Evolutionary conservation across 2,113 vertebrate species (phyloP).

Genomic region (Grammomys dolichurus): DNA sequence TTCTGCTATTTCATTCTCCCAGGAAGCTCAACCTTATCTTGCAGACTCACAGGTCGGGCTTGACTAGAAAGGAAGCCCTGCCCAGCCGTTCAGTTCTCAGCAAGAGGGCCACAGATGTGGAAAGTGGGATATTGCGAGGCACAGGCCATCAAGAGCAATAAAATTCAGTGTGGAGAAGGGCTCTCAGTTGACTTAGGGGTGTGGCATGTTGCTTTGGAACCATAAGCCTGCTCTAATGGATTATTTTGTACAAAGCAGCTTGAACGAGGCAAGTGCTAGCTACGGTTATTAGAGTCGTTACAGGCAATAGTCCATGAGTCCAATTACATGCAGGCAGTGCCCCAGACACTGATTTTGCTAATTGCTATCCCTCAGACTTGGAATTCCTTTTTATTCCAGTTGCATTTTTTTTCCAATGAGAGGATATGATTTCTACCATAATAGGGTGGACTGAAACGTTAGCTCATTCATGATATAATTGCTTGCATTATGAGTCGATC

Average conservation of each 20-base stretch:
- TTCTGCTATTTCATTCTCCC: slow-evolving; percentile 21
- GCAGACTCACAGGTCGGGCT: neutral
- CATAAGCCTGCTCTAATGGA: slow-evolving; percentile 51
- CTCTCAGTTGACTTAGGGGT: slow-evolving; percentile 55
- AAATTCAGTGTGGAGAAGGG: slow-evolving; percentile 18
- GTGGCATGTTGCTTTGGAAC: slow-evolving; percentile 56
- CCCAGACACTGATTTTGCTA: slow-evolving; percentile 72
- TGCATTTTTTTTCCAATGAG: slow-evolving; percentile 54
- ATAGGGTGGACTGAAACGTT: slow-evolving; percentile 48
- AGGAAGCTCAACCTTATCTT: slow-evolving; percentile 1
- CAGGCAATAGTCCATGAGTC: slow-evolving; percentile 64
- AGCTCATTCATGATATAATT: slow-evolving; percentile 34
- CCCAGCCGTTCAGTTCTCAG: slow-evolving; percentile 16
- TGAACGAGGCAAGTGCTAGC: slow-evolving; percentile 50
- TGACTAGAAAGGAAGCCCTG: neutral
- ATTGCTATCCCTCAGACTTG: slow-evolving; percentile 61
- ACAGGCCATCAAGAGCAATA: slow-evolving; percentile 60
- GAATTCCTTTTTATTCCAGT: slow-evolving; percentile 74
- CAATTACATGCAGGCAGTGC: slow-evolving; percentile 60
- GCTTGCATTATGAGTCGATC: slow-evolving; percentile 32
- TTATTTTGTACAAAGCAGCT: slow-evolving; percentile 76
- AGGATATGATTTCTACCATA: slow-evolving; percentile 54
- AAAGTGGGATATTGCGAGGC: slow-evolving; percentile 45
- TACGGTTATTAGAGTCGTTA: slow-evolving; percentile 67
- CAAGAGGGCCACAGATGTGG: slow-evolving; percentile 50